These are phyloP conservation scores for Cinclus mexicanus DNA, from an alignment of 2,113 vertebrate genomes.

Conservation along the genomic window DNA sequence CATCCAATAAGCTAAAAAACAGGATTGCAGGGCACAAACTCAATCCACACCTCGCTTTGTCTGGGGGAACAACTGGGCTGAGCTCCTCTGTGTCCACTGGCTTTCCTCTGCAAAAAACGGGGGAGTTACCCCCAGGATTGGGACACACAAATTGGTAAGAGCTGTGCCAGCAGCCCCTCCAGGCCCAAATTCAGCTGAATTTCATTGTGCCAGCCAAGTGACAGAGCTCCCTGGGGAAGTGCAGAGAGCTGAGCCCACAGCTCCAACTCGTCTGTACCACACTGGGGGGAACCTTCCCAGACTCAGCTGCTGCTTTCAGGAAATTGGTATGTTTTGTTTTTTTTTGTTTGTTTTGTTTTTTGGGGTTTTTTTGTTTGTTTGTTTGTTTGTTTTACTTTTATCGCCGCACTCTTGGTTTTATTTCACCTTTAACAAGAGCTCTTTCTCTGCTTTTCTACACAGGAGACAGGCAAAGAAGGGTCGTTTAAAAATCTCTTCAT, in stretches of 20 bases:
- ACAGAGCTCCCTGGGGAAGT: background rate
- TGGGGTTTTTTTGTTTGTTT: no score
- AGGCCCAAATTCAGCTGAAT: background rate
- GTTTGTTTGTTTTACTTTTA: background rate
- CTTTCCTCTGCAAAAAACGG: background rate
- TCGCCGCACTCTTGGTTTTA: background rate
- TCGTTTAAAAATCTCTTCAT: background rate
- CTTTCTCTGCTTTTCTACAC: background rate
- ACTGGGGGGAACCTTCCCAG: background rate
- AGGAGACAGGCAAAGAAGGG: background rate
- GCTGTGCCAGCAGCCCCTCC: background rate
- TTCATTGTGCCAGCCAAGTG: background rate
- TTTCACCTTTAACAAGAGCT: background rate
- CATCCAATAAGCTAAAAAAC: no score
- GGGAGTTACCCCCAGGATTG: no score
- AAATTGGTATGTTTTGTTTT: no score
- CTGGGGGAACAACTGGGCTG: no score
- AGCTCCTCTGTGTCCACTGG: background rate
- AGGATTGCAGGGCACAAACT: background rate
- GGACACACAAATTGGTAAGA: background rate
- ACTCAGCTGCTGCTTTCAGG: background rate
- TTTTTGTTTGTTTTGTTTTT: background rate
- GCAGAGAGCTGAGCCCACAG: background rate
- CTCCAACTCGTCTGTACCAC: background rate
- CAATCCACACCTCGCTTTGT: background rate